phyloP scores from a whole-genome alignment of 2,888 invertebrate genomes.

The Caenorhabditis afra region DNA sequence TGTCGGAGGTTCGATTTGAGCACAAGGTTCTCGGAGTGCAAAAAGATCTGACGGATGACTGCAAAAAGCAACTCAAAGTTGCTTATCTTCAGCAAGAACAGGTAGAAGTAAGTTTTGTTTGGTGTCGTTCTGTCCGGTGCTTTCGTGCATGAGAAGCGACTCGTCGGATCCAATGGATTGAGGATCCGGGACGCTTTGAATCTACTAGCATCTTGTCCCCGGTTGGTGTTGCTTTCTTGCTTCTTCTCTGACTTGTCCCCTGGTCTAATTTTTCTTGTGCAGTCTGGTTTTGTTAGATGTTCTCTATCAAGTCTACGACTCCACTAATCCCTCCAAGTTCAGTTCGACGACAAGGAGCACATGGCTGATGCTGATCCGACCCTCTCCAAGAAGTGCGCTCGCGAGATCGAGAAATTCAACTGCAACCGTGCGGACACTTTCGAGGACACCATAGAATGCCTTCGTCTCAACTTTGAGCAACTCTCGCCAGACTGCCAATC shows the following conservation, averaged over 20 bases:
- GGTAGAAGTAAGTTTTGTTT: constrained; percentile 72
- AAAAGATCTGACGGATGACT: constrained; percentile 90
- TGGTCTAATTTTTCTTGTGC: background rate
- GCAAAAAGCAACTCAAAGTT: constrained; percentile 91
- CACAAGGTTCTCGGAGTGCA: constrained; percentile 82
- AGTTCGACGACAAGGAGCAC: constrained; percentile 89
- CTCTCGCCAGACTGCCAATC: constrained; percentile 81
- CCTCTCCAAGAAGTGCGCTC: constrained; percentile 77
- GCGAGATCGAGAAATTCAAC: constrained; percentile 70
- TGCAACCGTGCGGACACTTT: constrained; percentile 65
- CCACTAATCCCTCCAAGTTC: constrained; percentile 38
- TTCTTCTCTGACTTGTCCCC: background rate
- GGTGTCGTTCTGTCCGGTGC: constrained; percentile 41
- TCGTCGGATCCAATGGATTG: background rate
- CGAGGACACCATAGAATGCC: constrained; percentile 81
- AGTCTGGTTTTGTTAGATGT: background rate
- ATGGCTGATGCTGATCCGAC: constrained; percentile 81
- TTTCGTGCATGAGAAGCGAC: constrained; percentile 23
- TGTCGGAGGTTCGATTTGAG: constrained; percentile 92
- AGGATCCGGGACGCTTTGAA: constrained; percentile 7
- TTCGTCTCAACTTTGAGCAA: constrained; percentile 78
- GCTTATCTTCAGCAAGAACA: constrained; percentile 88
- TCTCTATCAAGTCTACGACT: background rate
- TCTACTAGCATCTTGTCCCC: constrained; percentile 32
- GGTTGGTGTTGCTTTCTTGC: constrained; percentile 4